Conservation (phyloP, 2,797 vertebrate genomes). For the Argentina silus region DNA sequence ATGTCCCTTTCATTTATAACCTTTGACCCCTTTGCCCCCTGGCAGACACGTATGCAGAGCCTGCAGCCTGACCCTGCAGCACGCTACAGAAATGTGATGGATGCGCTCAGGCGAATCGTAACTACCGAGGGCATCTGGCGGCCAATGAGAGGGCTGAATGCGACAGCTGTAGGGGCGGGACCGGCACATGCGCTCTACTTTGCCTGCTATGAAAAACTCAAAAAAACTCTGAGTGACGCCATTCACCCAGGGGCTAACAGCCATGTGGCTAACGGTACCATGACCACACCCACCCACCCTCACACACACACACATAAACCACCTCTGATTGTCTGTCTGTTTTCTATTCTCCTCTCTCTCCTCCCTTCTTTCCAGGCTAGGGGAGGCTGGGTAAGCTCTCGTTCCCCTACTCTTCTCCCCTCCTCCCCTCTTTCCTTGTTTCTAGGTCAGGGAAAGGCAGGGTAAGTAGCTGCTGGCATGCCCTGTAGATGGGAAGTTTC, state of each 20-base stretch:
- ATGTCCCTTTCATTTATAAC: not conserved
- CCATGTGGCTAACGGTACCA: constrained; percentile 89
- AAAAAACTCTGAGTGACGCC: constrained; percentile 89
- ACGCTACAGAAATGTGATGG: constrained; percentile 93
- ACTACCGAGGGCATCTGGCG: constrained; percentile 92
- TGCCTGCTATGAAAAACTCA: constrained; percentile 96
- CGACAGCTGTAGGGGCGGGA: constrained; percentile 92
- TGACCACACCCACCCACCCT: not conserved
- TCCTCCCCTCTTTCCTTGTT: constrained; percentile 37
- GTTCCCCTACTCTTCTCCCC: constrained; percentile 37
- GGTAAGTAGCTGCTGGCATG: constrained; percentile 41
- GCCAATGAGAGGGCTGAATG: constrained; percentile 93
- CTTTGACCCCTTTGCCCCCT: not conserved
- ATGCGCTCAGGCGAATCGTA: constrained; percentile 90
- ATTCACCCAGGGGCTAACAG: constrained; percentile 95
- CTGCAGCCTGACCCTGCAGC: constrained; percentile 91
- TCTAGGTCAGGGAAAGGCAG: constrained; percentile 34
- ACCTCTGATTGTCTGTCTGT: constrained; percentile 41
- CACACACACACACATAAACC: constrained; percentile 11
- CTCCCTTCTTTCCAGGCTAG: constrained; percentile 65
- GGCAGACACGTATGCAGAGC: constrained; percentile 96
- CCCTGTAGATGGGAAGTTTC: constrained; percentile 22
- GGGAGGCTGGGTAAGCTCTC: constrained; percentile 69
- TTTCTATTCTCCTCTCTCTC: constrained; percentile 54
- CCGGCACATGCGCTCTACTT: constrained; percentile 97